Evolutionary conservation across 2,888 invertebrate genomes (phyloP), one percentile per base, ranked within the genome.

Genomic region (Ophion slaviceki): DNA sequence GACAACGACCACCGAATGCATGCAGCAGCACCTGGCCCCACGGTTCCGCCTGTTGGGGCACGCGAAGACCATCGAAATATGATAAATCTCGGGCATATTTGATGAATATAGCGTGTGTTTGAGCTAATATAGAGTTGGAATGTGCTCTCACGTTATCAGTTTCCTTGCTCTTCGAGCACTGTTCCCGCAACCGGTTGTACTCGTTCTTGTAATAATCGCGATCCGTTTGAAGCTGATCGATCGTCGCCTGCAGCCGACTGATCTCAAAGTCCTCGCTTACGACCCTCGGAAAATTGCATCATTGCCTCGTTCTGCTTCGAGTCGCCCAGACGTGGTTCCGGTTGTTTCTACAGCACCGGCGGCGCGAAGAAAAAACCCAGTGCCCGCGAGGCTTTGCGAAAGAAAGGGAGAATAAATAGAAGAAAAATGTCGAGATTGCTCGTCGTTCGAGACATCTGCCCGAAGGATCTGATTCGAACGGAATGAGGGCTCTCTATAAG

Each of bases 201-300:
- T 95, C 95, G 32, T 93, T 93, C 92, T 93, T 94, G 86, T 95
- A 95, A 90, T 94, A 94, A 88, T 95, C 95, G 67, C 95, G 94
- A 91, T 95, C 95, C 10, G 92, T 88, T 87, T 93, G 93, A n/a
- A 94, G 80, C 79, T 92, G 91, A 76, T 93, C 93, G 78, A 94
- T 87, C 24, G 89, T 89, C 36, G 91, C 90, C 82, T 91, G 90
- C 62, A 93, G 84, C 89, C 93, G 82, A 74, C 40, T 80, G 14
- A 87, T 87, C 40, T 66, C 86, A 10, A 82, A 80, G 47, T 91
- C 88, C 66, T 89, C 91, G 20, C 85, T 84, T 47, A 76, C 80
- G 14, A 70, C 40, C 84, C 74, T 87, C 61, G 82, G 76, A 1
- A 20, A 28, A 5, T 79, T 72, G 14, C 81, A 82, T 87, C n/a